phyloP scores from a whole-genome alignment of 2,888 invertebrate species.

The Neoaliturus tenellus region DNA sequence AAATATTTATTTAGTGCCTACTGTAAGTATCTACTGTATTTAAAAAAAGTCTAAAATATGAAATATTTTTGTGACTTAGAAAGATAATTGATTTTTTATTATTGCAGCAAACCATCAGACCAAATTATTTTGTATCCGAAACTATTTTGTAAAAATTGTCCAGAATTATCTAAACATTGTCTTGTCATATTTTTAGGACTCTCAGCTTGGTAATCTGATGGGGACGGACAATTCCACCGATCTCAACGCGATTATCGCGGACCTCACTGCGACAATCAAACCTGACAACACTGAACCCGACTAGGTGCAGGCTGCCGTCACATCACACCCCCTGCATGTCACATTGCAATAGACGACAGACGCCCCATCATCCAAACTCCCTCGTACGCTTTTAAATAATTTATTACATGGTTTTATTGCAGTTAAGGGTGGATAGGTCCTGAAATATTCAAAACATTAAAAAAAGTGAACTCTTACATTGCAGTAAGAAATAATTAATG shows the following conservation, averaged over 20 bases:
- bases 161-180: not conserved
- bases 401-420: not conserved
- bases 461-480: too few relatives aligned
- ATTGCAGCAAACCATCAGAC: too few relatives aligned
- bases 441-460: too few relatives aligned
- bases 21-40: too few relatives aligned
- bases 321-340: not conserved
- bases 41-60: too few relatives aligned
- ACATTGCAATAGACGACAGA: not conserved
- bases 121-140: too few relatives aligned
- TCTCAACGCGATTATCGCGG: slow-evolving; percentile 42
- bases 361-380: not conserved
- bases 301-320: too few relatives aligned
- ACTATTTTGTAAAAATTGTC: too few relatives aligned
- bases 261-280: slow-evolving; percentile 34
- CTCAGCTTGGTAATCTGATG: slow-evolving; percentile 22
- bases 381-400: not conserved
- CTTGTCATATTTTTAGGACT: slow-evolving; percentile 11
- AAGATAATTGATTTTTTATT: too few relatives aligned
- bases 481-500: too few relatives aligned
- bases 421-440: not conserved
- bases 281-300: slow-evolving; percentile 7
- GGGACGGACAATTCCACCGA: slow-evolving; percentile 30
- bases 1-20: too few relatives aligned
- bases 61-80: too few relatives aligned